Conservation (phyloP, 53 echinoderm and acorn worm species). For the Echinarachnius parma region DNA sequence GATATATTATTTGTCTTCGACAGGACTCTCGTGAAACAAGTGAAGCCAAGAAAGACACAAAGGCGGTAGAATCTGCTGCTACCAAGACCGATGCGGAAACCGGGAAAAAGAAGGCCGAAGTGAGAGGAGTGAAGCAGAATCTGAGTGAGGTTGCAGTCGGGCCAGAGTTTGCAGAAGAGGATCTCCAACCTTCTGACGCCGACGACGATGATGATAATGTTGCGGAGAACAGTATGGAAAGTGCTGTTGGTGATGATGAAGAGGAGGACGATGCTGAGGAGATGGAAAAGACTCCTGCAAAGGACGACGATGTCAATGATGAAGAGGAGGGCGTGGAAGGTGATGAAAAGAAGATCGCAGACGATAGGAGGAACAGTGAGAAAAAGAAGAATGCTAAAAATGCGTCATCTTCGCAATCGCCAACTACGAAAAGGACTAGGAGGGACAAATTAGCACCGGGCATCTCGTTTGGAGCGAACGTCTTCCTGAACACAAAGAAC, state of each 20-base stretch:
- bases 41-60: slow-evolving; percentile 1
- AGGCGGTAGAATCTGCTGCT: slow-evolving; percentile 13
- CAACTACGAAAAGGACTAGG: slow-evolving; percentile 37
- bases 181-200: slow-evolving; percentile 46
- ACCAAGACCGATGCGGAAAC: not conserved
- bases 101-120: slow-evolving; percentile 29
- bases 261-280: slow-evolving; percentile 26
- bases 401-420: not conserved
- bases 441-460: slow-evolving; percentile 35
- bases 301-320: not conserved
- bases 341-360: not conserved
- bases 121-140: slow-evolving; percentile 72
- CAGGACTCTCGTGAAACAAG: slow-evolving; percentile 51
- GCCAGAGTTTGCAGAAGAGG: slow-evolving; percentile 65
- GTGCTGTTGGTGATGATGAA: slow-evolving; percentile 41
- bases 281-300: too few relatives aligned
- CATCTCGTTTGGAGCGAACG: slow-evolving; percentile 69
- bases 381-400: slow-evolving; percentile 7
- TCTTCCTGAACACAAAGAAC: slow-evolving; percentile 72
- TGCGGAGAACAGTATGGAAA: slow-evolving; percentile 13
- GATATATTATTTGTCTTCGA: not conserved
- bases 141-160: slow-evolving; percentile 69
- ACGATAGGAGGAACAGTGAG: slow-evolving; percentile 6
- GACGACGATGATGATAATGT: slow-evolving; percentile 12
- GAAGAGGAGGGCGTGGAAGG: not conserved